Evolutionary conservation across 1,140 invertebrate species (phyloP).

Genomic region (Helicoverpa zea): DNA sequence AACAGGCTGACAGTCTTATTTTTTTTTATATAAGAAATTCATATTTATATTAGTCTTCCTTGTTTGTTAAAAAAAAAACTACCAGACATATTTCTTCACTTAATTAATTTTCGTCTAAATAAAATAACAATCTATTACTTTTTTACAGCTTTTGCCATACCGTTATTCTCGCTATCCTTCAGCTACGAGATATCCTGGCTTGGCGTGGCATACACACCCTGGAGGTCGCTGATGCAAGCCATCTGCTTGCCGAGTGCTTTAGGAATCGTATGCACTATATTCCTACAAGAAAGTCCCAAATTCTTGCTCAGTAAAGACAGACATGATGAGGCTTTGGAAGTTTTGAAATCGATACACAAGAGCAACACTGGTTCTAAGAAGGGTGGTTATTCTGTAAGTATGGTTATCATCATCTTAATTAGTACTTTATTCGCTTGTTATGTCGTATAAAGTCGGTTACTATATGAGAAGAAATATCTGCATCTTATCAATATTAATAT

Average conservation of each 20-base stretch:
- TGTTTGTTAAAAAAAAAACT: too few relatives aligned
- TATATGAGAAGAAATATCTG: too few relatives aligned
- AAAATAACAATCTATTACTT: background rate
- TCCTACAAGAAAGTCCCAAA: conserved; percentile 88
- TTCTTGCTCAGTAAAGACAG: conserved; percentile 84
- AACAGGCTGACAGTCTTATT: too few relatives aligned
- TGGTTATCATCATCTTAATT: background rate
- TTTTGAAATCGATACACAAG: conserved; percentile 66
- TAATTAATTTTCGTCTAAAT: background rate
- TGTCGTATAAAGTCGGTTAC: too few relatives aligned
- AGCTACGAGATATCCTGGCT: conserved; percentile 63
- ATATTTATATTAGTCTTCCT: too few relatives aligned
- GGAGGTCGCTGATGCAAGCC: conserved; percentile 89
- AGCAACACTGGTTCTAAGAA: conserved; percentile 64
- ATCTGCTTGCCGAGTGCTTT: conserved; percentile 89
- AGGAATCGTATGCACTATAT: conserved; percentile 86
- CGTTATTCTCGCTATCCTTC: conserved; percentile 67
- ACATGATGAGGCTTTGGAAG: conserved; percentile 71
- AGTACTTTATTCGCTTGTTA: too few relatives aligned
- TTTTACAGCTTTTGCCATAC: conserved; percentile 69
- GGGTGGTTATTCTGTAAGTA: conserved; percentile 66
- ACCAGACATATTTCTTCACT: too few relatives aligned
- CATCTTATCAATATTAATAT: too few relatives aligned
- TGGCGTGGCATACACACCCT: conserved; percentile 87
- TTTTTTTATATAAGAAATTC: too few relatives aligned